Base-by-base conservation (phyloP, 1,140 invertebrate species). In the Eupeodes corollae region DNA sequence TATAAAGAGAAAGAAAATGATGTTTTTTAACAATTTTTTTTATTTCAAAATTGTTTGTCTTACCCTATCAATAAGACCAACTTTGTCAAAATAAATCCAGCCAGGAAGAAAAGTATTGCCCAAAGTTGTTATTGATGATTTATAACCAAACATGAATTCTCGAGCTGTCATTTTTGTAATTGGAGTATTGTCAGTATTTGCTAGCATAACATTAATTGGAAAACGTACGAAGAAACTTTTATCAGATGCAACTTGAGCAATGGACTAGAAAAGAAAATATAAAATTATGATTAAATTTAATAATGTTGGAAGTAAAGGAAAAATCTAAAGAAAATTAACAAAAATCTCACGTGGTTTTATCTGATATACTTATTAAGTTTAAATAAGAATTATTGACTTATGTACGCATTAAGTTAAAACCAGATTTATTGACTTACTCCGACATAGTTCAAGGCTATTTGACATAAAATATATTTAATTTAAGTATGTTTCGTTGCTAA, bases 91-190 rank as follows among this genome's bases (percentile, higher is more conserved):
- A 42, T 77, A 79, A 42, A 89, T 88, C 86, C 86, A 88, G 12
- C 75, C 73, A 0, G 84, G 83, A 71, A 88, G 71, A 47, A 88
- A 75, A 3, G 77, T 79, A 60, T 88, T 84, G 0, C 86, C 86
- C 18, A 89, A 56, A 0, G 80, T 83, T 57, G 87, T 79, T 31
- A 89, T 64, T 3, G 80, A 67, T 2, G 81, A 83, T 47, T 79
- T 63, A 66, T 85, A 86, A 0, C 84, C 84, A 57, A 88, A 88
- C 85, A 88, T 88, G 60, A 89, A 89, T 61, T 88, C 85, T 46
- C 69, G 77, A 0, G 85, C 84, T 0, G 84, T 87, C 81, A 88
- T 87, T 56, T 73, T 63, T 0, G 84, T 77, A 13, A 89, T 64
- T 0, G 85, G 83, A 44, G 79, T 67, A 2, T 77, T 74, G 14